phyloP scores from a whole-genome alignment of 2,797 vertebrate genomes.

The Muscicapa comitata region DNA sequence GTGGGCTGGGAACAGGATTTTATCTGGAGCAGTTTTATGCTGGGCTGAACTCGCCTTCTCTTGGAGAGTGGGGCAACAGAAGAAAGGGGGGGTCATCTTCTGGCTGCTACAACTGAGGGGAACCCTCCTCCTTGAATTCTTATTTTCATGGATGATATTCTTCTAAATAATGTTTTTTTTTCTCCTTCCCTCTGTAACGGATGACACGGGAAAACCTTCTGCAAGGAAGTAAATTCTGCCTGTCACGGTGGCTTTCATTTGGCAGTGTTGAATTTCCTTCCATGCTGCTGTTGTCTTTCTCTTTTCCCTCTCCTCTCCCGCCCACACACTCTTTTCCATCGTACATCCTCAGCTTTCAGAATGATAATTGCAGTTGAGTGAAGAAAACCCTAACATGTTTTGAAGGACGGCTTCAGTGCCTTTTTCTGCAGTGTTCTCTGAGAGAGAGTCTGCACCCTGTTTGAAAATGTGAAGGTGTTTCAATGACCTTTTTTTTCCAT shows the following conservation, averaged over 20 bases:
- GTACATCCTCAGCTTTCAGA: constrained; percentile 24
- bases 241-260: constrained; percentile 23
- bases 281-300: constrained; percentile 49
- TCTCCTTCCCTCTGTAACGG: neutral
- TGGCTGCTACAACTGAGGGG: neutral
- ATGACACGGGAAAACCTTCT: constrained; percentile 15
- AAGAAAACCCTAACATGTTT: constrained; percentile 18
- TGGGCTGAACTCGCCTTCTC: neutral
- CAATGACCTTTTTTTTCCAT: neutral
- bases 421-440: constrained; percentile 7
- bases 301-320: constrained; percentile 15
- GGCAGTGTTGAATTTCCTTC: constrained; percentile 30
- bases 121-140: neutral
- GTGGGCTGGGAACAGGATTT: neutral
- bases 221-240: constrained; percentile 20
- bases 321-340: constrained; percentile 12
- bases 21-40: neutral
- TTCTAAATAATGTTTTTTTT: neutral
- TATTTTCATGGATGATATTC: neutral
- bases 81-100: neutral
- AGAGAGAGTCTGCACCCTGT: neutral
- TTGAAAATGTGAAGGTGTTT: neutral
- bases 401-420: neutral
- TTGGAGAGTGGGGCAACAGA: neutral
- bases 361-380: constrained; percentile 1